Percentiles rank a stretch among this genome's conserved stretches.
These are phyloP conservation scores for Macaria notata DNA, from an alignment of 2,888 invertebrate species.

Conservation along the genomic window DNA sequence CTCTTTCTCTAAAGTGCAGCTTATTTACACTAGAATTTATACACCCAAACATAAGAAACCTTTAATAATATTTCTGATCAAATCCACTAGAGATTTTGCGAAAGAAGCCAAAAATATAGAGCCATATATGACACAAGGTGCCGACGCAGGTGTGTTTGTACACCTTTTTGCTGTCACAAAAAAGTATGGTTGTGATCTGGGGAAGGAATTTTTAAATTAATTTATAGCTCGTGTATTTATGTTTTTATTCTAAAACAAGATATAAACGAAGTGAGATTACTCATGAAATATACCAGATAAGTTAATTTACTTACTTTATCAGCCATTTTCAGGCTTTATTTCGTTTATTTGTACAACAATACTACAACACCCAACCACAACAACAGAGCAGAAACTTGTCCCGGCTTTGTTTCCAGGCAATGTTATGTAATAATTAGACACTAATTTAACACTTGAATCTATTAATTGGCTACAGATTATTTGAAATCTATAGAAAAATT, in stretches of 20 bases:
- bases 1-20: slow-evolving; percentile 25
- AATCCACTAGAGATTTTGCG: slow-evolving; percentile 37
- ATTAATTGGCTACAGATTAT: neutral
- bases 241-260: too few species aligned
- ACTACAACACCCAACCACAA: neutral
- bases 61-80: slow-evolving; percentile 19
- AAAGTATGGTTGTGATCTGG: slow-evolving; percentile 1
- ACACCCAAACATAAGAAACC: slow-evolving; percentile 28
- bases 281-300: too few species aligned
- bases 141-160: slow-evolving; percentile 37
- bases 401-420: too few species aligned
- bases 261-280: too few species aligned
- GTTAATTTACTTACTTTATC: slow-evolving; percentile 18
- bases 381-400: neutral
- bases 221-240: too few species aligned
- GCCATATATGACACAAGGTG: slow-evolving; percentile 27
- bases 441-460: neutral
- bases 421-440: neutral
- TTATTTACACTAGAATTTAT: slow-evolving; percentile 30
- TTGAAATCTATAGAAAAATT: neutral
- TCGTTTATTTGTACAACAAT: too few species aligned
- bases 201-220: too few species aligned
- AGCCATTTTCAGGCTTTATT: slow-evolving; percentile 10
- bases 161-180: slow-evolving; percentile 20
- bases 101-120: slow-evolving; percentile 42